phyloP scores from a whole-genome alignment of 2,797 vertebrate genomes.

The Neostethus bicornis region DNA sequence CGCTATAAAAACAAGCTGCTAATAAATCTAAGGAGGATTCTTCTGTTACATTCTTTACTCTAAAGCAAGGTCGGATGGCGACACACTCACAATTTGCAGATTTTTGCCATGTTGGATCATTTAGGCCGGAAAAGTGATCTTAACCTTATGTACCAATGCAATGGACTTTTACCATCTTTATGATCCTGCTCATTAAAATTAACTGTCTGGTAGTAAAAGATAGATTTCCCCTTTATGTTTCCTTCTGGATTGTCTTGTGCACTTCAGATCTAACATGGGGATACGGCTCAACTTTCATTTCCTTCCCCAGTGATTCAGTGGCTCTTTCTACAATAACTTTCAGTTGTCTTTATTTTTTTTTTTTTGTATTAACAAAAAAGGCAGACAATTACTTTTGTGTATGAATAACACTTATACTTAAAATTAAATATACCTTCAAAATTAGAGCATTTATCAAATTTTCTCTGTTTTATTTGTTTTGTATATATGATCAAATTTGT shows the following conservation, averaged over 20 bases:
- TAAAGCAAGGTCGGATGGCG: slow-evolving; percentile 30
- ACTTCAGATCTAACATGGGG: slow-evolving; percentile 61
- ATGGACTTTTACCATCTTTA: slow-evolving; percentile 82
- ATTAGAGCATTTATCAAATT: too few relatives aligned
- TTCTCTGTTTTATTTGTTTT: too few relatives aligned
- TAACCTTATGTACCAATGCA: slow-evolving; percentile 76
- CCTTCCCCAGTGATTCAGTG: slow-evolving; percentile 31
- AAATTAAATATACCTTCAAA: too few relatives aligned
- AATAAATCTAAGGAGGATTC: not conserved
- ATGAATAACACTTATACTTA: too few relatives aligned
- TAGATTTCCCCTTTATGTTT: slow-evolving; percentile 78
- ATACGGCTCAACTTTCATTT: slow-evolving; percentile 42
- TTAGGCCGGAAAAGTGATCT: slow-evolving; percentile 71
- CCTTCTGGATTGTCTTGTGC: slow-evolving; percentile 78
- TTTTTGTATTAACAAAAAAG: too few relatives aligned
- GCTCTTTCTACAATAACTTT: slow-evolving; percentile 33
- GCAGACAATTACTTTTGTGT: too few relatives aligned
- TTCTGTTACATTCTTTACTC: slow-evolving; percentile 24
- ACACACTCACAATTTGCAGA: slow-evolving; percentile 32
- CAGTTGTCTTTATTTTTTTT: slow-evolving; percentile 15
- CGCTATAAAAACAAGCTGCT: slow-evolving; percentile 23
- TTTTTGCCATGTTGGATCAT: slow-evolving; percentile 73
- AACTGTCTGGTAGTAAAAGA: slow-evolving; percentile 83
- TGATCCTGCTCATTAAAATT: slow-evolving; percentile 84
- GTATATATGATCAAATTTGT: too few relatives aligned